Evolutionary conservation across 53 echinoderm and acorn worm genomes (phyloP).

Genomic region (Henricia sp.): DNA sequence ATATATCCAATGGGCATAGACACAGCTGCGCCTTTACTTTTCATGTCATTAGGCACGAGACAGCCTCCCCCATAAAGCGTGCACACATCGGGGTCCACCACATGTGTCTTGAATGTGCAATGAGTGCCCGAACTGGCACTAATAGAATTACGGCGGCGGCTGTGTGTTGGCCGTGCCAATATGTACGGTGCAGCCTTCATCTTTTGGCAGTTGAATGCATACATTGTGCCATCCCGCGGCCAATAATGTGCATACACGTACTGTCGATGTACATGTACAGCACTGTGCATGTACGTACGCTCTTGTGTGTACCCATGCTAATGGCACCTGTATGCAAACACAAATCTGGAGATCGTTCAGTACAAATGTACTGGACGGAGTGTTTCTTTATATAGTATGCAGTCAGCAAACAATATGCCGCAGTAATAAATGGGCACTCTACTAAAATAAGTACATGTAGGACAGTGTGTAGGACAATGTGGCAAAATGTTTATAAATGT

Average conservation of each 20-base stretch:
- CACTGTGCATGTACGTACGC: background rate
- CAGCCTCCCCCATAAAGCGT: background rate
- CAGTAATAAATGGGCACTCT: too few species aligned
- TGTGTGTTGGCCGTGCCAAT: background rate
- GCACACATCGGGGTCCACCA: background rate
- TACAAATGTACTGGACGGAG: too few species aligned
- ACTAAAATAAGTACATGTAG: too few species aligned
- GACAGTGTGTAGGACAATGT: too few species aligned
- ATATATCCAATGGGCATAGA: conserved; percentile 3
- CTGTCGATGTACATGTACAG: background rate
- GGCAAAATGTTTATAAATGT: too few species aligned
- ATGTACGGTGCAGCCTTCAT: conserved; percentile 20
- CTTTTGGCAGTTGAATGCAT: background rate
- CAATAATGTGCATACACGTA: background rate
- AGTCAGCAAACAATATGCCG: too few species aligned
- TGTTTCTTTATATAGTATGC: too few species aligned
- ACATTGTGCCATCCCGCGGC: background rate
- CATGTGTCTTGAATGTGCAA: conserved; percentile 21
- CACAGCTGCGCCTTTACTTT: conserved; percentile 12
- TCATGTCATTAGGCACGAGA: conserved; percentile 1
- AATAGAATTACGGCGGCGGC: conserved; percentile 30
- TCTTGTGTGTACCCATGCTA: too few species aligned
- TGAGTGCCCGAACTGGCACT: background rate
- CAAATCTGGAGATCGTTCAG: too few species aligned
- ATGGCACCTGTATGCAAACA: too few species aligned